Conservation (phyloP, 1,140 invertebrate species). For the Zophobas morio region DNA sequence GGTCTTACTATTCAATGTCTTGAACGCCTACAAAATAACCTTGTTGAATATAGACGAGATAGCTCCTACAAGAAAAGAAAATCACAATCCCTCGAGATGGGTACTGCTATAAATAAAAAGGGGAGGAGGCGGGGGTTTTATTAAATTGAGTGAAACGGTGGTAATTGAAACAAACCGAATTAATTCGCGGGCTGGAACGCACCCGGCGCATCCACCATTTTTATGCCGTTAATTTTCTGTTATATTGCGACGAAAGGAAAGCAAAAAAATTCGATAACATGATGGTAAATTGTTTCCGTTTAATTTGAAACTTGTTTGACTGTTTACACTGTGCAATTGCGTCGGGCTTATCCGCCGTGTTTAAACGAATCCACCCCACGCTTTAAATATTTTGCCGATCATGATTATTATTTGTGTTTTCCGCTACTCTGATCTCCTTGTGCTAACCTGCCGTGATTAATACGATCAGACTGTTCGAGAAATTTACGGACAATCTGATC, state of each 20-base stretch:
- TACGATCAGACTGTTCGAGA: too few species aligned
- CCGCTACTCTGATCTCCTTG: too few species aligned
- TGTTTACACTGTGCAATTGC: too few species aligned
- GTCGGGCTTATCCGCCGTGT: too few species aligned
- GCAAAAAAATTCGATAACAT: neutral
- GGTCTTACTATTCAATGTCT: constrained; percentile 42
- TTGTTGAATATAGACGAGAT: constrained; percentile 40
- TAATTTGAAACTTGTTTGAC: too few species aligned
- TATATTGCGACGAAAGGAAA: neutral
- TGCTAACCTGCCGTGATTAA: too few species aligned
- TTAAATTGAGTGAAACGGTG: neutral
- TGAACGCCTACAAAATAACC: constrained; percentile 39
- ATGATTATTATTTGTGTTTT: too few species aligned
- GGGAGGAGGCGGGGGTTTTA: neutral
- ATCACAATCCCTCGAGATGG: constrained; percentile 28
- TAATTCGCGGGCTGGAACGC: neutral
- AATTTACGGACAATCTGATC: too few species aligned
- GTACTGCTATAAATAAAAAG: constrained; percentile 12
- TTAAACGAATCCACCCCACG: too few species aligned
- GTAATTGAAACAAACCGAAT: too few species aligned
- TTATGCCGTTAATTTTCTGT: neutral
- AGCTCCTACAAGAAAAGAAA: constrained; percentile 26
- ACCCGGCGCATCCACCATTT: constrained; percentile 11
- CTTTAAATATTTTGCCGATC: too few species aligned
- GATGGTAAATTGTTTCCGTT: too few species aligned